Evolutionary conservation across 2,888 invertebrate species (phyloP), one percentile per base, ranked within the genome.

Genomic region (Tachina grossa): DNA sequence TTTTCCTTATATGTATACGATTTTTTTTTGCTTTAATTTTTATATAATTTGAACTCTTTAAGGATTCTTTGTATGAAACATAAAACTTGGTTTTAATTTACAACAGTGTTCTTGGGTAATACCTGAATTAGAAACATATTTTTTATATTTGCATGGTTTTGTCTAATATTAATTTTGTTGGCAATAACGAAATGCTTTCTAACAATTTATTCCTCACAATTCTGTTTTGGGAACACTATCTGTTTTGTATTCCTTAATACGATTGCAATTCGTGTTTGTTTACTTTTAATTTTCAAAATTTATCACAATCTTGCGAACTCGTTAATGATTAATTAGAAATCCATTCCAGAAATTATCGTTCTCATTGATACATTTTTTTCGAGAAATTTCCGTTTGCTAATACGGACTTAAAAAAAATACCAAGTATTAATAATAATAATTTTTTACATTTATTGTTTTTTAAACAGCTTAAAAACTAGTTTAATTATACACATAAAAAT

Each of bases 1-100:
- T 14, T 55, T 39, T 16, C 47, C 4, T 45, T 47, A 1, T 59
- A 41, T 59, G 6, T 59, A 8, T 43, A 9, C 41, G 39, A n/a
- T 14, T 51, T 45, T 43, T n/a, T 57, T n/a, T 53, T 68, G 9
- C 41, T 75, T 59, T 66, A 66, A 71, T 78, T 47, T 51, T 43
- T 16, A 16, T 55, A 41, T 49, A 39, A 55, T 63, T 77, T 61
- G 16, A 6, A 69, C 53, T 55, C 82, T 85, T 83, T 78, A 85
- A 83, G 85, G 76, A 63, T 83, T 53, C 47, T 75, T 83, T 78
- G 11, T 78, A 72, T 77, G 59, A 76, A 83, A 61, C 72, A 61
- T 85, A 76, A 79, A 68, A 49, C 3, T 14, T 41, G 22, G 57
- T 74, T 47, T 61, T 31, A 68, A 16, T 65, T 77, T 72, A 11